These are phyloP conservation scores for Adrianichthys oophorus DNA, from an alignment of 2,797 vertebrate genomes.

Conservation along the genomic window DNA sequence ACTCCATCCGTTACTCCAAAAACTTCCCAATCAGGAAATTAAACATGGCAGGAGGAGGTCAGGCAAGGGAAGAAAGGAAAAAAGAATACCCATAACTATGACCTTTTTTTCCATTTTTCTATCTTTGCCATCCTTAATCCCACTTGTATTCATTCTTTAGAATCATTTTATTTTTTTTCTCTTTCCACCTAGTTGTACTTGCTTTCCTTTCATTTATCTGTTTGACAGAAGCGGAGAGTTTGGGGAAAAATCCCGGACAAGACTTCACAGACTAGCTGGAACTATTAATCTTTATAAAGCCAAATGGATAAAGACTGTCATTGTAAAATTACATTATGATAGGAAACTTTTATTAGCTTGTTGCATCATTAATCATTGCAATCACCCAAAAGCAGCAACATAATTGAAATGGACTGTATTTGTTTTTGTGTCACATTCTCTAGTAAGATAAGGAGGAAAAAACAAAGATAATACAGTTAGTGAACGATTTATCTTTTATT, in stretches of 20 bases:
- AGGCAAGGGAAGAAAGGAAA: slow-evolving; percentile 57
- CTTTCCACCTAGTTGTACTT: slow-evolving; percentile 4
- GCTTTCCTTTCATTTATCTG: neutral
- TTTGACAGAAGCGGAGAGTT: slow-evolving; percentile 2
- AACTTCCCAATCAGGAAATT: slow-evolving; percentile 59
- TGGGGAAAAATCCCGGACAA: slow-evolving; percentile 10
- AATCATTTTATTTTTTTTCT: neutral
- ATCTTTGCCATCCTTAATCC: slow-evolving; percentile 1
- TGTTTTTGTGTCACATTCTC: too few relatives aligned
- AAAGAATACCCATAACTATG: slow-evolving; percentile 26
- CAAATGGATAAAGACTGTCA: slow-evolving; percentile 7
- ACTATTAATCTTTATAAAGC: neutral
- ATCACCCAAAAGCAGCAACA: slow-evolving; percentile 27
- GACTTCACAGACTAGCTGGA: neutral
- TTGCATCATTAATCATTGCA: neutral
- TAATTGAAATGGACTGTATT: neutral
- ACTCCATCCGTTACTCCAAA: slow-evolving; percentile 42
- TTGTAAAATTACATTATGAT: slow-evolving; percentile 23
- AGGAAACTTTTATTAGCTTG: slow-evolving; percentile 16
- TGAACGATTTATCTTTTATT: too few relatives aligned
- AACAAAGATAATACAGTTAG: too few relatives aligned
- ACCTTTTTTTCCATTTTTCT: neutral
- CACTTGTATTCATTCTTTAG: slow-evolving; percentile 4
- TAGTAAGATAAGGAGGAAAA: too few relatives aligned
- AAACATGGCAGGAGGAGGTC: slow-evolving; percentile 48